A percentile compares a stretch with the other conserved stretches of the same genome.
Evolutionary conservation across 2,888 invertebrate species (phyloP).

Genomic region (Drosophila tripunctata): DNA sequence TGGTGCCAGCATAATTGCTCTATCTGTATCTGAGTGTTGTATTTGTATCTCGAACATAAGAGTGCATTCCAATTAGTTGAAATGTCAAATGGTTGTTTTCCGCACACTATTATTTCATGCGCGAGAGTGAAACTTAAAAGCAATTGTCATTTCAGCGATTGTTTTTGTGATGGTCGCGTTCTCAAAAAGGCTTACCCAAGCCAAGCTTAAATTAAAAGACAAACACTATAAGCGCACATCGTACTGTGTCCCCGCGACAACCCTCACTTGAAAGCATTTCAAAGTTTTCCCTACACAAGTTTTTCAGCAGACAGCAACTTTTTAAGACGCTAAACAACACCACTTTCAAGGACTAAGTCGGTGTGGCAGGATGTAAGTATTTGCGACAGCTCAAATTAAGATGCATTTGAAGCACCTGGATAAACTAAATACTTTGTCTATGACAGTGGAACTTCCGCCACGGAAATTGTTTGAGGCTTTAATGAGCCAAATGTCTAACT

Average conservation of each 20-base stretch:
- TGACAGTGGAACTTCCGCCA: slow-evolving; percentile 44
- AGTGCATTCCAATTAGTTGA: slow-evolving; percentile 46
- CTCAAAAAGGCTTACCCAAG: slow-evolving; percentile 5
- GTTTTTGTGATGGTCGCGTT: neutral
- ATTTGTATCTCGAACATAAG: neutral
- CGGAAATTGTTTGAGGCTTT: slow-evolving; percentile 60
- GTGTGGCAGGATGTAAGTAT: slow-evolving; percentile 22
- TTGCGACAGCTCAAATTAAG: slow-evolving; percentile 15
- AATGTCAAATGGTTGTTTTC: slow-evolving; percentile 35
- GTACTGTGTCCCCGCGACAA: slow-evolving; percentile 8
- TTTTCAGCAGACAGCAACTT: neutral
- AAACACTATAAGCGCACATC: slow-evolving; percentile 8
- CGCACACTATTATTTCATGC: slow-evolving; percentile 16
- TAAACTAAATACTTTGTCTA: slow-evolving; percentile 44
- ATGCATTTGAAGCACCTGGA: slow-evolving; percentile 39
- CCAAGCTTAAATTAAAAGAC: neutral
- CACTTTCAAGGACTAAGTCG: slow-evolving; percentile 14
- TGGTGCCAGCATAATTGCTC: neutral
- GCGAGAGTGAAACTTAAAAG: neutral
- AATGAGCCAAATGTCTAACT: slow-evolving; percentile 57
- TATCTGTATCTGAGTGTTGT: neutral
- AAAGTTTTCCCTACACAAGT: slow-evolving; percentile 7
- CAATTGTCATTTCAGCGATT: slow-evolving; percentile 3
- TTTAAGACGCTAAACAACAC: neutral
- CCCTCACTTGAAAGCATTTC: slow-evolving; percentile 1